These are phyloP conservation scores for Dione vanillae DNA, from an alignment of 2,888 invertebrate genomes.

Conservation along the genomic window DNA sequence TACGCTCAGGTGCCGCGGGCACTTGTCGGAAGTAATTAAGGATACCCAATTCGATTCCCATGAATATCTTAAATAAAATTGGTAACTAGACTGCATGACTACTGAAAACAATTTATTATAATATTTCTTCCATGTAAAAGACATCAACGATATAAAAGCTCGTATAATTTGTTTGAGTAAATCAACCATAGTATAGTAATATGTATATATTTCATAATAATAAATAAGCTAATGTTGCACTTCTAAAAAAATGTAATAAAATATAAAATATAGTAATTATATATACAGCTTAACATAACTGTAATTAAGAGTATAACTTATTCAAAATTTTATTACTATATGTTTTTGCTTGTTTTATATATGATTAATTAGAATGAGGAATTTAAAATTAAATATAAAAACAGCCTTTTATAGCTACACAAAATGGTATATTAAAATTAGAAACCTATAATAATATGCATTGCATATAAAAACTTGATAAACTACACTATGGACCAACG, in stretches of 20 bases:
- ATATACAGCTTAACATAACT: too few relatives aligned
- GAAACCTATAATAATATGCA: neutral
- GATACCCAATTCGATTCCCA: conserved; percentile 30
- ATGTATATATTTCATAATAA: too few relatives aligned
- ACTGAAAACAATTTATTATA: neutral
- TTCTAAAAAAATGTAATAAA: too few relatives aligned
- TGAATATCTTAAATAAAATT: conserved; percentile 30
- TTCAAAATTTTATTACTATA: too few relatives aligned
- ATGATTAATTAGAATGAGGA: too few relatives aligned
- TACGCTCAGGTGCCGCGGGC: conserved; percentile 52
- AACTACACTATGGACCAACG: neutral
- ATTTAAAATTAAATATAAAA: too few relatives aligned
- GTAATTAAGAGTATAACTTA: too few relatives aligned
- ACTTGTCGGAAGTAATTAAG: conserved; percentile 47
- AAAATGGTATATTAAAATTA: neutral
- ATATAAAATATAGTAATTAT: too few relatives aligned
- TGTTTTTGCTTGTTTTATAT: too few relatives aligned
- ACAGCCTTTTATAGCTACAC: neutral
- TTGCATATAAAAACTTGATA: neutral
- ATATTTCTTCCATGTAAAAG: neutral
- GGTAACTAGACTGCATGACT: neutral
- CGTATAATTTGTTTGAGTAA: neutral
- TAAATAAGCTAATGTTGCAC: too few relatives aligned
- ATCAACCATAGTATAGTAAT: too few relatives aligned
- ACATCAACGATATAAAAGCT: conserved; percentile 11